Evolutionary conservation across 1,140 invertebrate genomes (phyloP).

Genomic region (Drosophila repleta): DNA sequence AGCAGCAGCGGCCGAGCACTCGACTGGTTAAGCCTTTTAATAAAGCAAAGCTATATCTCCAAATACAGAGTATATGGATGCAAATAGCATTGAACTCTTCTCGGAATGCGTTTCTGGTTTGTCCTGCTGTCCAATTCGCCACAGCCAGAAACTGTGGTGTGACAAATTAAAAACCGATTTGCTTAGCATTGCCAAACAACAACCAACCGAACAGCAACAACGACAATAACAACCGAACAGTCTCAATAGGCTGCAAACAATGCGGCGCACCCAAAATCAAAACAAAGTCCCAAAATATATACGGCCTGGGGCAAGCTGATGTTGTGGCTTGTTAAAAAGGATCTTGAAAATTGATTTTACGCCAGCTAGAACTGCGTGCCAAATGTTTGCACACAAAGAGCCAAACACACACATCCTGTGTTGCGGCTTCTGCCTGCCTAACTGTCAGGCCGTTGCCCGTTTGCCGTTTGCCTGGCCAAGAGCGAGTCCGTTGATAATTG

Average conservation of each 20-base stretch:
- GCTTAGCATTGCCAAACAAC: constrained; percentile 60
- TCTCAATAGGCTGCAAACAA: constrained; percentile 35
- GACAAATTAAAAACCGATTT: constrained; percentile 73
- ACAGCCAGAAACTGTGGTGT: constrained; percentile 57
- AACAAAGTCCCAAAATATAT: constrained; percentile 48
- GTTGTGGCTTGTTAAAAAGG: constrained; percentile 67
- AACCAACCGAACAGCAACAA: constrained; percentile 38
- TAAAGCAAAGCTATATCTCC: constrained; percentile 69
- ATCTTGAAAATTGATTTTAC: constrained; percentile 79
- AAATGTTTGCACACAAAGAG: constrained; percentile 73
- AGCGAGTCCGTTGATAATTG: constrained; percentile 77
- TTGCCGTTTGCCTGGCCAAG: constrained; percentile 1
- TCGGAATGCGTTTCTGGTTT: constrained; percentile 54
- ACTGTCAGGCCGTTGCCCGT: constrained; percentile 2
- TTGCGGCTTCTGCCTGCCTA: constrained; percentile 16
- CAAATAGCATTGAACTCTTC: constrained; percentile 78
- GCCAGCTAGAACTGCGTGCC: constrained; percentile 50
- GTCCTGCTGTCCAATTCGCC: constrained; percentile 49
- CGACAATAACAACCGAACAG: constrained; percentile 5
- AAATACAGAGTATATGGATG: constrained; percentile 15
- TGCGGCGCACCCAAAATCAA: constrained; percentile 66
- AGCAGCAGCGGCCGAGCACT: constrained; percentile 31
- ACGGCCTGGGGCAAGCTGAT: constrained; percentile 46
- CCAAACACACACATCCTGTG: constrained; percentile 11
- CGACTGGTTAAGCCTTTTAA: constrained; percentile 83